Percentiles rank a stretch among this genome's conserved stretches.
Conservation (phyloP, 2,113 vertebrate genomes). For the Psittacula cyanocephala region DNA sequence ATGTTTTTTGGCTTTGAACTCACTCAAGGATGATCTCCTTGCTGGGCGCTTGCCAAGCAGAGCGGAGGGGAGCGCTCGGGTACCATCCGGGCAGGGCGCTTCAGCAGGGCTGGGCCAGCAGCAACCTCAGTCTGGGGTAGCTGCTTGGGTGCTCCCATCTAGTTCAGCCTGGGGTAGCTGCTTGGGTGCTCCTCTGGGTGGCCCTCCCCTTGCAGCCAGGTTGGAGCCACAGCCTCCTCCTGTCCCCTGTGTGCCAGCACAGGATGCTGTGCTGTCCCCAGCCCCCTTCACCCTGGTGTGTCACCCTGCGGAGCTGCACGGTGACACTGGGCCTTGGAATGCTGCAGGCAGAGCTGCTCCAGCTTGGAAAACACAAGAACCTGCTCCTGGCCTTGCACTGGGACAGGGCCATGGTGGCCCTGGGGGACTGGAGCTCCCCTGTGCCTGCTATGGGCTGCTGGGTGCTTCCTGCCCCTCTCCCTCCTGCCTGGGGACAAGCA, state of each 20-base stretch:
- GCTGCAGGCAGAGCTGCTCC: not conserved
- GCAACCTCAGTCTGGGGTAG: fast-evolving
- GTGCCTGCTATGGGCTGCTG: fast-evolving
- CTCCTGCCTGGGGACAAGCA: not conserved
- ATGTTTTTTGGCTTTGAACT: not conserved
- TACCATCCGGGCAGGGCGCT: fast-evolving
- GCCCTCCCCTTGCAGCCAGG: not conserved
- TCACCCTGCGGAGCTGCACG: not conserved
- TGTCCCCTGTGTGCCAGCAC: not conserved
- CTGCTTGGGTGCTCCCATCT: not conserved
- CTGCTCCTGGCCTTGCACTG: not conserved
- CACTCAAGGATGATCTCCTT: not conserved
- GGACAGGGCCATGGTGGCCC: not conserved
- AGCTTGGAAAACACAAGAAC: not conserved
- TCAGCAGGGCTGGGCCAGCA: not conserved
- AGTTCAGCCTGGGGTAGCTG: not conserved
- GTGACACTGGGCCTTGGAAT: not conserved
- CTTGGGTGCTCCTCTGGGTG: not conserved
- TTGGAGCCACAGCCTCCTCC: not conserved
- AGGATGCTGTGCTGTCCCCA: not conserved
- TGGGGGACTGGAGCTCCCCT: fast-evolving
- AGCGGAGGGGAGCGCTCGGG: fast-evolving
- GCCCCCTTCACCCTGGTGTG: not conserved
- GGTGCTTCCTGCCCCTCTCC: not conserved
- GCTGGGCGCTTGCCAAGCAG: not conserved